Percentiles rank a stretch among this genome's conserved stretches.
Evolutionary conservation across 1,140 invertebrate species (phyloP).

Genomic region (Pollicipes pollicipes): DNA sequence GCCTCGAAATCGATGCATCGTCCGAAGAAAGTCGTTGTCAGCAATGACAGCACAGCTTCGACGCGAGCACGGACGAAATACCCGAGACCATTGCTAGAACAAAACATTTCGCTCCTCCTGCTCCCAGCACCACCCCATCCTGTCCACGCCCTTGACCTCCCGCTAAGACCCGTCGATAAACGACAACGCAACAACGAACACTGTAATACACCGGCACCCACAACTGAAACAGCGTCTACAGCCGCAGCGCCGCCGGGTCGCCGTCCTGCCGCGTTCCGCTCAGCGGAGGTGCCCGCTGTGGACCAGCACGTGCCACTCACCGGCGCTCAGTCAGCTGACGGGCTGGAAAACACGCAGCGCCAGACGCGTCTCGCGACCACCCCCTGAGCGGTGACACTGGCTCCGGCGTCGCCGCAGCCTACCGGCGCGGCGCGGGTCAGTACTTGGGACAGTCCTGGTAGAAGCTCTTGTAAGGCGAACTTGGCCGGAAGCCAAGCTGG

Average conservation of each 20-base stretch:
- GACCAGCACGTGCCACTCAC: neutral
- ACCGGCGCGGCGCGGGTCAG: neutral
- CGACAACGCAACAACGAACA: neutral
- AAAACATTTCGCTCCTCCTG: neutral
- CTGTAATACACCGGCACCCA: neutral
- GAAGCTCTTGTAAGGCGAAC: constrained; percentile 17
- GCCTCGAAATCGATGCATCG: too few species aligned
- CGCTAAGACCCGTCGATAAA: neutral
- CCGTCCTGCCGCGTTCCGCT: neutral
- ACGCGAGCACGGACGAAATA: neutral
- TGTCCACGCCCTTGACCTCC: neutral
- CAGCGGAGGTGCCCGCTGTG: neutral
- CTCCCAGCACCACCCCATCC: neutral
- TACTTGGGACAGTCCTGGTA: constrained; percentile 12
- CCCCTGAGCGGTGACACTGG: neutral
- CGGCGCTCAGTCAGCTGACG: too few species aligned
- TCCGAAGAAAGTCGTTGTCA: too few species aligned
- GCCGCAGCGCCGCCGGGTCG: too few species aligned
- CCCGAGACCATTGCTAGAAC: neutral
- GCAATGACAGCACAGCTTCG: too few species aligned
- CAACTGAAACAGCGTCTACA: neutral
- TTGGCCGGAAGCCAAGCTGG: constrained; percentile 19
- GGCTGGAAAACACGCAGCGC: too few species aligned
- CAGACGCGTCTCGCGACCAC: too few species aligned
- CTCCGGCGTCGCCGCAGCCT: neutral